A percentile compares a stretch with the other conserved stretches of the same genome.
Evolutionary conservation across 2,888 invertebrate genomes (phyloP).

Genomic region (Caenorhabditis drosophilae): DNA sequence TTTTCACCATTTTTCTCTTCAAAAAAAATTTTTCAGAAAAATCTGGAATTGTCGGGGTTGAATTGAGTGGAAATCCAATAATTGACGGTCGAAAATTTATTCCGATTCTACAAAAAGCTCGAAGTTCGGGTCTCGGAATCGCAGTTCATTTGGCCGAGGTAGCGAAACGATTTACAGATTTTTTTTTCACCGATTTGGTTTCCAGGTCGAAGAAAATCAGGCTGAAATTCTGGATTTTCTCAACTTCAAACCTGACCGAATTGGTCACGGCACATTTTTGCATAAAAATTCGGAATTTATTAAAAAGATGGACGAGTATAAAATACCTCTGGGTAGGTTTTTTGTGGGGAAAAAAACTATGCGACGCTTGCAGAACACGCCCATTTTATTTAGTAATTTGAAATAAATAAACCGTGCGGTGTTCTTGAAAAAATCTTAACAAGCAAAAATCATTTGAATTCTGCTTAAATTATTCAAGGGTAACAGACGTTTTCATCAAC

Average conservation of each 20-base stretch:
- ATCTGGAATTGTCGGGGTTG: conserved; percentile 32
- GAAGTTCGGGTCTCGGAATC: conserved; percentile 14
- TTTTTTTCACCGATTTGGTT: too few species aligned
- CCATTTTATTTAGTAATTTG: too few species aligned
- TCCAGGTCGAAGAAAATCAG: conserved; percentile 1
- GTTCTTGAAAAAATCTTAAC: too few species aligned
- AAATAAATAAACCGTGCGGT: too few species aligned
- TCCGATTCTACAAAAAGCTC: conserved; percentile 17
- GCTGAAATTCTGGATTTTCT: conserved; percentile 13
- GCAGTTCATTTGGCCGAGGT: conserved; percentile 24
- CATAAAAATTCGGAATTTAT: conserved; percentile 5
- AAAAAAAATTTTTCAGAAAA: not conserved
- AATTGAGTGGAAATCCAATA: conserved; percentile 33
- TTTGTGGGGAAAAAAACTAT: too few species aligned
- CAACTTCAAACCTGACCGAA: conserved; percentile 20
- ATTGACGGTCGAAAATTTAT: conserved; percentile 25
- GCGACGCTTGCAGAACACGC: too few species aligned
- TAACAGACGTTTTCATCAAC: too few species aligned
- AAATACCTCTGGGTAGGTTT: conserved; percentile 15
- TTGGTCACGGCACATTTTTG: conserved; percentile 36
- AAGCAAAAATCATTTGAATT: too few species aligned
- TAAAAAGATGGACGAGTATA: conserved; percentile 1
- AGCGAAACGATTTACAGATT: too few species aligned
- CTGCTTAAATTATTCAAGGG: too few species aligned
- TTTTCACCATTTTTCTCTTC: not conserved